These are phyloP conservation scores for Leiothrix lutea DNA, from an alignment of 2,113 vertebrate genomes.

Conservation along the genomic window DNA sequence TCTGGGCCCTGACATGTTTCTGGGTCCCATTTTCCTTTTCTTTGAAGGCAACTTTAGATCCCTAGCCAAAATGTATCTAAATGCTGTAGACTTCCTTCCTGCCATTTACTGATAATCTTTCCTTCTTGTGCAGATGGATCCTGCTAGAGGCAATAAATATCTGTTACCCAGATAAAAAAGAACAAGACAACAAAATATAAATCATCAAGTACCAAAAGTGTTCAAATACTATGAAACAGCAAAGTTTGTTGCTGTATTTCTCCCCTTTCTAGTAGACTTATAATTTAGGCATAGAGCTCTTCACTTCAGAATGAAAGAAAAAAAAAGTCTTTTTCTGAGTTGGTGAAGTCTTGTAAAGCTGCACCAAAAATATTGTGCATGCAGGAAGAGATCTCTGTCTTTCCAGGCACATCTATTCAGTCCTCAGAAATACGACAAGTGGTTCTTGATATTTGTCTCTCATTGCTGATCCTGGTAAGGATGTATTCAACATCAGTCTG, in stretches of 20 bases:
- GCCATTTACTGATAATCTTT: not conserved
- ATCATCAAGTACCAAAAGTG: not conserved
- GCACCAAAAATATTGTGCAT: not conserved
- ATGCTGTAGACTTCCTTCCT: not conserved
- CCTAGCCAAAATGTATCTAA: not conserved
- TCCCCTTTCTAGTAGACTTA: not conserved
- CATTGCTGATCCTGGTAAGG: not conserved
- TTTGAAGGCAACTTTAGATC: not conserved
- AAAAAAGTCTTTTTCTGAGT: not conserved
- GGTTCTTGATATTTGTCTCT: not conserved
- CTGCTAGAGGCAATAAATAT: not conserved
- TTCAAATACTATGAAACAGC: not conserved
- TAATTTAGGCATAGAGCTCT: not conserved
- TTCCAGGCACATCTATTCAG: not conserved
- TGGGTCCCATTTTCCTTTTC: not conserved
- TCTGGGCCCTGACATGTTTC: not conserved
- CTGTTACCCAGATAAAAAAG: not conserved
- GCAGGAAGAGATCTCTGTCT: not conserved
- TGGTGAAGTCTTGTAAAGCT: not conserved
- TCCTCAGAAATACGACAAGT: not conserved
- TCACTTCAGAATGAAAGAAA: not conserved
- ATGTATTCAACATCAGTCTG: not conserved
- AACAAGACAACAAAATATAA: not conserved
- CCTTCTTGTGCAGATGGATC: not conserved
- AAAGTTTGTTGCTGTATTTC: not conserved